Percentiles rank a stretch among this genome's conserved stretches.
phyloP scores from a whole-genome alignment of 2,888 invertebrate genomes.

The Monochamus alternatus region DNA sequence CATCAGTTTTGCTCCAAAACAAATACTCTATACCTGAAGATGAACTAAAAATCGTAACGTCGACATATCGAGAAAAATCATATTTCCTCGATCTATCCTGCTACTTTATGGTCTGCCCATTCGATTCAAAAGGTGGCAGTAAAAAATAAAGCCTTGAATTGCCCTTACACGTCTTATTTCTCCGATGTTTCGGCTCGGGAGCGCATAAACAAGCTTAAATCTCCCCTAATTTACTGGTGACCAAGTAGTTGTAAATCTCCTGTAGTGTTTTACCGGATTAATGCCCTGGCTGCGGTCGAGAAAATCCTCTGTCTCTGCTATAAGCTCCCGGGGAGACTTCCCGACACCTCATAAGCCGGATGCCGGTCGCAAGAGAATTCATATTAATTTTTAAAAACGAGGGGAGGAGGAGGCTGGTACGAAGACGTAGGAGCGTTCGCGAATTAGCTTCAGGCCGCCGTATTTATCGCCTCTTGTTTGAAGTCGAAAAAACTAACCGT shows the following conservation, averaged over 20 bases:
- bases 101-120: too few species aligned
- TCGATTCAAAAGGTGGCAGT: too few species aligned
- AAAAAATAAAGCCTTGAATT: too few species aligned
- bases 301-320: conserved; percentile 27
- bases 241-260: conserved; percentile 37
- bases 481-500: too few species aligned
- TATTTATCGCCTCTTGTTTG: too few species aligned
- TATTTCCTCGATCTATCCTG: too few species aligned
- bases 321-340: conserved; percentile 26
- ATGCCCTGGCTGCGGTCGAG: conserved; percentile 21
- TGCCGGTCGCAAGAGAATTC: background rate
- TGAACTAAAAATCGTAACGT: too few species aligned
- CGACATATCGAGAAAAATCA: too few species aligned
- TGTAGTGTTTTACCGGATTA: conserved; percentile 35
- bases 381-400: conserved; percentile 28
- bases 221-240: conserved; percentile 29
- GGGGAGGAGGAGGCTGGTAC: background rate
- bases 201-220: conserved; percentile 28
- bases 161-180: background rate
- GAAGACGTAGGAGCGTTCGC: too few species aligned
- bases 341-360: conserved; percentile 30
- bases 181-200: conserved; percentile 4
- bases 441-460: too few species aligned
- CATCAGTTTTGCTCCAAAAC: too few species aligned
- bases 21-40: too few species aligned